Evolutionary conservation across 2,113 vertebrate genomes (phyloP).

Genomic region (Machaerirhynchus nigripectus): DNA sequence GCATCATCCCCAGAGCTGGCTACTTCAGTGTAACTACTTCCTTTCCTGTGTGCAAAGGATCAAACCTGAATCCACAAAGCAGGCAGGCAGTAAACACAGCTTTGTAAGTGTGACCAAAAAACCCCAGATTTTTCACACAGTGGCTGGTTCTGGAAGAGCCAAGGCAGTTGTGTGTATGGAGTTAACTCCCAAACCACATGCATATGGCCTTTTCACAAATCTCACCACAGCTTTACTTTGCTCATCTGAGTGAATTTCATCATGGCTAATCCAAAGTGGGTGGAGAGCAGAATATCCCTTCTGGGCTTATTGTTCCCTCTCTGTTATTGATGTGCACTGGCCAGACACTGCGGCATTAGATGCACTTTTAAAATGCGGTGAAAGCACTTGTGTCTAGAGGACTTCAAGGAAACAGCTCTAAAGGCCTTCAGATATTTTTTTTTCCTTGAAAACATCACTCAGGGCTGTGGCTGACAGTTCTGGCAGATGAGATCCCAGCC

Average conservation of each 20-base stretch:
- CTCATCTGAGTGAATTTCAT: neutral
- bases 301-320: neutral
- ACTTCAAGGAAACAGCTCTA: neutral
- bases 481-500: conserved; percentile 35
- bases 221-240: neutral
- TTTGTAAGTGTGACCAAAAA: neutral
- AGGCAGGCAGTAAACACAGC: neutral
- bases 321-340: neutral
- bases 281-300: neutral
- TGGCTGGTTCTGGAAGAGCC: neutral
- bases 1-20: neutral
- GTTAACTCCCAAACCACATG: neutral
- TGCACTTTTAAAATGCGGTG: neutral
- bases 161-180: neutral
- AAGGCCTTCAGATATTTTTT: neutral
- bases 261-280: neutral
- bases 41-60: neutral
- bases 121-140: neutral
- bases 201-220: neutral
- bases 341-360: neutral
- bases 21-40: neutral
- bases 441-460: neutral
- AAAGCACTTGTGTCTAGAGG: neutral
- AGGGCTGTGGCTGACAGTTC: neutral
- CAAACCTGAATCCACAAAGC: neutral